Evolutionary conservation across 2,797 vertebrate species (phyloP), one percentile per base, ranked within the genome.

Genomic region (Pteronotus mesoamericanus): DNA sequence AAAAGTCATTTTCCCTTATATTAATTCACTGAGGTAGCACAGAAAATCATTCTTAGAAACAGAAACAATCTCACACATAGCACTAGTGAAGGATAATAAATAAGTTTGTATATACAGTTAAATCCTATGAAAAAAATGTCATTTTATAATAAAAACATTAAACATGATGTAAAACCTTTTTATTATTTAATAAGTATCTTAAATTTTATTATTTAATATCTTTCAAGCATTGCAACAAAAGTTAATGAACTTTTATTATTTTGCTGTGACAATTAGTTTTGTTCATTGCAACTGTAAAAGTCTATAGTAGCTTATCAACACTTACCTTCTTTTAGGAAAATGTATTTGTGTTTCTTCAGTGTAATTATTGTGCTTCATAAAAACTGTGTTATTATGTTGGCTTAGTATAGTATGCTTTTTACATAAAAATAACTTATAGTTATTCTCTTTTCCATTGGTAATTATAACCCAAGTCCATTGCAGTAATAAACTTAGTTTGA

Each of bases 381-480:
- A 97, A 96, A 78, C 64, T 68, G 19, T 93, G 89, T 93, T 98
- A 96, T 95, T 97, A 94, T 94, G 71, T 96, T 97, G 89, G 86
- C 93, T 97, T 97, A 95, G 86, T 77, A 92, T 97, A 97, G 95
- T 97, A 94, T 92, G 75, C 86, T 97, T 97, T 98, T 96, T 92
- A 93, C 89, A 97, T 97, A 92, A 96, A 97, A 97, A 74, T 98
- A 98, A 97, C 93, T 96, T 97, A 97, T 3, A 83, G 94, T 83
- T 97, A 97, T 91, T 95, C 75, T 97, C 84, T 93, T 22, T 34
- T 95, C 75, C 86, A n/a, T 82, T 95, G 80, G 95, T 97, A 97
- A 97, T 97, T 98, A 97, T 96, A 97, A 97, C 80, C 86, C 44
- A 72, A 95, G 89, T 92, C 96, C 97, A 93, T 21, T 96, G 94